A percentile compares a stretch with the other conserved stretches of the same genome.
Evolutionary conservation across 2,113 vertebrate genomes (phyloP).

Genomic region (Probosciger aterrimus): DNA sequence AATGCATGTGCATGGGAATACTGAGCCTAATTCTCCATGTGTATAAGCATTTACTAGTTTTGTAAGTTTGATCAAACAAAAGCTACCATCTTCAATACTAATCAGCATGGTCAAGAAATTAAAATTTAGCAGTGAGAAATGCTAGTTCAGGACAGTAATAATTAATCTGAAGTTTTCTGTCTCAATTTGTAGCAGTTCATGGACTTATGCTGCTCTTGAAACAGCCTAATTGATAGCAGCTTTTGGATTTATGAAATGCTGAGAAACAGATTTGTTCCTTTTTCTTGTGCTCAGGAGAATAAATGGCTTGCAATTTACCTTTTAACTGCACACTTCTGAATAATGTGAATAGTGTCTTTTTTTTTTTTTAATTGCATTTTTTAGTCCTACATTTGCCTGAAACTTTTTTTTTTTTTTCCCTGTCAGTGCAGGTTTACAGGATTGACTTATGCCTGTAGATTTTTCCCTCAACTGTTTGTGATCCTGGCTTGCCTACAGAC

Average conservation of each 20-base stretch:
- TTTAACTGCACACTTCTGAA: background rate
- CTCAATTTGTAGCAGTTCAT: background rate
- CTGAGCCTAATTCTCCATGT: background rate
- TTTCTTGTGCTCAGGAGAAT: background rate
- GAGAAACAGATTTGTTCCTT: background rate
- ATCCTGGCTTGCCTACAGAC: background rate
- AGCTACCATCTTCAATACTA: background rate
- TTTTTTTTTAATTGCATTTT: background rate
- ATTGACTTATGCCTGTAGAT: background rate
- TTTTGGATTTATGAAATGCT: background rate
- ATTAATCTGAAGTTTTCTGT: background rate
- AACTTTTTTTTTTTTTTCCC: background rate
- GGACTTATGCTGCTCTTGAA: background rate
- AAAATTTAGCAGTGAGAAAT: background rate
- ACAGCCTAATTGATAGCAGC: background rate
- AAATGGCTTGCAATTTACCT: background rate
- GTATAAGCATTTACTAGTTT: background rate
- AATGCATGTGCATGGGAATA: background rate
- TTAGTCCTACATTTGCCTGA: background rate
- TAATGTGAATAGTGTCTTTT: accelerated
- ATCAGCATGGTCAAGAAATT: background rate
- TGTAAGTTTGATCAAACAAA: background rate
- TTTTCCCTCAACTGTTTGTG: background rate
- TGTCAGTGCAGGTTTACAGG: background rate
- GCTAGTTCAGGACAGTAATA: background rate